Evolutionary conservation across 2,113 vertebrate genomes (phyloP).

Genomic region (Leucoraja erinaceus): DNA sequence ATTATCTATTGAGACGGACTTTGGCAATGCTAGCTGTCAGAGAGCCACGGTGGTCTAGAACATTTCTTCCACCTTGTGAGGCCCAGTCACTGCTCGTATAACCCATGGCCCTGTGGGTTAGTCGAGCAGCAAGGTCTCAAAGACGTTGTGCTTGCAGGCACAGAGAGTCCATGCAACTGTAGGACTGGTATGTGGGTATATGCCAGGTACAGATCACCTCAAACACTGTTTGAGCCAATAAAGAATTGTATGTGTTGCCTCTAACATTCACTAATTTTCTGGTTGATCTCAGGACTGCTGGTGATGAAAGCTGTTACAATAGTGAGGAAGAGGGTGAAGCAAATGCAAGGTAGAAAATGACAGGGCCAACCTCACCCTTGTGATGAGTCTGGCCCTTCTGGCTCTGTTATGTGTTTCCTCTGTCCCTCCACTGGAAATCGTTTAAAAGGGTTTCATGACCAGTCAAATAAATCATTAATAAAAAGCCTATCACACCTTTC

Average conservation of each 20-base stretch:
- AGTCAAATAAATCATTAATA: not conserved
- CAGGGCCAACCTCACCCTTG: not conserved
- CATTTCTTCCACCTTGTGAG: too few species aligned
- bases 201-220: too few species aligned
- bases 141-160: too few species aligned
- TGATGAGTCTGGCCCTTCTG: not conserved
- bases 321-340: not conserved
- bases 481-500: not conserved
- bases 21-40: too few species aligned
- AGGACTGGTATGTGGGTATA: too few species aligned
- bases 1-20: too few species aligned
- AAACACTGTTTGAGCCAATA: too few species aligned
- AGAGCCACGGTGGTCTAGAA: too few species aligned
- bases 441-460: slow-evolving; percentile 18
- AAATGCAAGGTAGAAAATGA: not conserved
- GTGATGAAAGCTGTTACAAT: not conserved
- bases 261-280: not conserved
- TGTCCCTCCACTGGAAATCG: not conserved
- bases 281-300: slow-evolving; percentile 21
- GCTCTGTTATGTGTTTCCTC: not conserved
- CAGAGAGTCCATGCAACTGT: too few species aligned
- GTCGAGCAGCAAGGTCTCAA: too few species aligned
- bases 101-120: too few species aligned
- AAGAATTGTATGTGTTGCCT: not conserved
- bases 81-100: too few species aligned